Conservation (phyloP, 2,797 vertebrate genomes). For the Paedocypris micromegethes region DNA sequence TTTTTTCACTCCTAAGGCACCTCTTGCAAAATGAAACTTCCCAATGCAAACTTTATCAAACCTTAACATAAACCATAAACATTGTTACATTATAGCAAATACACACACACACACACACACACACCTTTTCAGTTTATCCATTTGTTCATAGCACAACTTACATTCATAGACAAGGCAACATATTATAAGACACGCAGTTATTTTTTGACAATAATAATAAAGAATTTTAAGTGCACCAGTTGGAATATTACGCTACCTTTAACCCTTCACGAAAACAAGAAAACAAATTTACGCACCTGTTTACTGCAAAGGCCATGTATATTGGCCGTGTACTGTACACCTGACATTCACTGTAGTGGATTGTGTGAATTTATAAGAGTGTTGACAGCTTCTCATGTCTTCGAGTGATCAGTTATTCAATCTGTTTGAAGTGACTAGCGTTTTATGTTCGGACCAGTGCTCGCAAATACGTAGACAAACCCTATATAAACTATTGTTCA, state of each 20-base stretch:
- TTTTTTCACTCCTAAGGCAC: no score
- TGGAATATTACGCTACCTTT: neutral
- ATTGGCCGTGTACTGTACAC: neutral
- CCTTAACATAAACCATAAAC: no score
- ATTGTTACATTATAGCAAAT: no score
- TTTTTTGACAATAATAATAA: no score
- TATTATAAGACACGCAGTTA: no score
- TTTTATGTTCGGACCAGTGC: neutral
- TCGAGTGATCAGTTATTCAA: neutral
- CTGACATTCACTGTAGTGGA: conserved; percentile 19
- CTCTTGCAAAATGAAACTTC: no score
- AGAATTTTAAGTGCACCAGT: no score
- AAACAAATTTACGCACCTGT: conserved; percentile 20
- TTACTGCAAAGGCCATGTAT: conserved; percentile 8
- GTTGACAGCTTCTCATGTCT: neutral
- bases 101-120: no score
- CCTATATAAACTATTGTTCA: neutral
- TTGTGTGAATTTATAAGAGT: neutral
- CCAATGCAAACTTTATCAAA: no score
- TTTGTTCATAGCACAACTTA: no score
- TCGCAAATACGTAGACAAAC: neutral
- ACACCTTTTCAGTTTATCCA: no score
- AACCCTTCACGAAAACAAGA: neutral
- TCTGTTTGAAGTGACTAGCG: neutral
- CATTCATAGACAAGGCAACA: no score